Conservation (phyloP, 2,888 invertebrate species). For the Sipha maydis region DNA sequence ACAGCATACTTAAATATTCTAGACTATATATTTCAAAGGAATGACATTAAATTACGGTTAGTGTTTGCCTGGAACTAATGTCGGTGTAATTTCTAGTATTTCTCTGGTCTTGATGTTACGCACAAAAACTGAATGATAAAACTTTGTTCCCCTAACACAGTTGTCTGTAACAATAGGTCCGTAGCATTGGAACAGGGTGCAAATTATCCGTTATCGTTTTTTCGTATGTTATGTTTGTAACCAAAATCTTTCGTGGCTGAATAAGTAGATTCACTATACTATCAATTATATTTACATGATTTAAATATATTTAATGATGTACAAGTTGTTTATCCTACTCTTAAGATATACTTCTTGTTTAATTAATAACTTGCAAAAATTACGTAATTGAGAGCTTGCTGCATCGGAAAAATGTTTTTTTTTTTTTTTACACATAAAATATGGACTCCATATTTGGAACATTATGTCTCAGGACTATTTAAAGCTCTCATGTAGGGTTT, state of each 20-base stretch:
- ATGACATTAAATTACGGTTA: conserved; percentile 24
- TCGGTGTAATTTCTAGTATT: conserved; percentile 42
- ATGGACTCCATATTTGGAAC: too few relatives aligned
- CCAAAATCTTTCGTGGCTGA: neutral
- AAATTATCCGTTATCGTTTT: conserved; percentile 42
- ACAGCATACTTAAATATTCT: neutral
- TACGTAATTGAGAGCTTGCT: neutral
- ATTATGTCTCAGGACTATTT: too few relatives aligned
- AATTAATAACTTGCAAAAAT: neutral
- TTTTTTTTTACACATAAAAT: neutral
- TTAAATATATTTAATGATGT: neutral
- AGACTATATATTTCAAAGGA: conserved; percentile 5
- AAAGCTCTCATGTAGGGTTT: too few relatives aligned
- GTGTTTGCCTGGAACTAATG: conserved; percentile 38
- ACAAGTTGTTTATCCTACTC: neutral
- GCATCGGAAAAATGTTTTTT: neutral
- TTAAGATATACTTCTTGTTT: neutral
- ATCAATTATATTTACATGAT: neutral
- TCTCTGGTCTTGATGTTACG: neutral
- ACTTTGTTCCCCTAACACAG: conserved; percentile 9
- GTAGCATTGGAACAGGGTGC: neutral
- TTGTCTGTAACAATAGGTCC: conserved; percentile 17
- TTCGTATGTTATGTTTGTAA: neutral
- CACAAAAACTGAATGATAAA: conserved; percentile 49
- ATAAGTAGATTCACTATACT: neutral